Evolutionary conservation across 2,113 vertebrate species (phyloP), one percentile per base, ranked within the genome.

Genomic region (Podiceps cristatus): DNA sequence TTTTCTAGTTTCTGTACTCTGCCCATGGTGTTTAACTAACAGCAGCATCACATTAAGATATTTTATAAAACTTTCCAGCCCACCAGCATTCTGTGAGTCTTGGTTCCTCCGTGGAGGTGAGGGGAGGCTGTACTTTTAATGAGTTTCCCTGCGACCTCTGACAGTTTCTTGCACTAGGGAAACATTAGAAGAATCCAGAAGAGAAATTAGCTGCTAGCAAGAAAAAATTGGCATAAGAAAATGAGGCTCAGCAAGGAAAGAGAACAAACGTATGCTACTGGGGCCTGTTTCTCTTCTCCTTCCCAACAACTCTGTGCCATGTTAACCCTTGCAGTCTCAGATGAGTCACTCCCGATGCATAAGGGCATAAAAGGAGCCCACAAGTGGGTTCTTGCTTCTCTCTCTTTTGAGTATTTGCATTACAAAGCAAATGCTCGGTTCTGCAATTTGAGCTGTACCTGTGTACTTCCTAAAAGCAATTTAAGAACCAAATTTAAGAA

Each of bases 271-370:
- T 24, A 2, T 33, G 44, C 47, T 63, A 11, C 52, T 50, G 67
- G 18, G 18, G 42, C n/a, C 66, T 5, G 1, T 80, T 86, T 59
- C 45, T 90, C 33, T 44, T 87, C 35, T 60, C 52, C 45, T 76
- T 75, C 52, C 56, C 29, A n/a, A 18, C 33, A 49, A 44, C 40
- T 67, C 72, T 53, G 55, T 40, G 29, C 76, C 45, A 10, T 5
- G 35, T 93, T 97, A 97, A 96, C 92, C 79, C 88, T 93, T 71
- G 49, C 76, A 28, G 64, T 47, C 50, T 86, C 86, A 63, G 52
- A 31, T 15, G 82, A 77, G 40, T n/a, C 35, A 16, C 13, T 74
- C 42, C 25, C 1, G 4, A 68, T 44, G 29, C 23, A 20, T 31
- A 80, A 81, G 18, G 47, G 18, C 56, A 52, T 15, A 59, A 81